Conservation (phyloP, 2,797 vertebrate species). For the Psittacula echo region DNA sequence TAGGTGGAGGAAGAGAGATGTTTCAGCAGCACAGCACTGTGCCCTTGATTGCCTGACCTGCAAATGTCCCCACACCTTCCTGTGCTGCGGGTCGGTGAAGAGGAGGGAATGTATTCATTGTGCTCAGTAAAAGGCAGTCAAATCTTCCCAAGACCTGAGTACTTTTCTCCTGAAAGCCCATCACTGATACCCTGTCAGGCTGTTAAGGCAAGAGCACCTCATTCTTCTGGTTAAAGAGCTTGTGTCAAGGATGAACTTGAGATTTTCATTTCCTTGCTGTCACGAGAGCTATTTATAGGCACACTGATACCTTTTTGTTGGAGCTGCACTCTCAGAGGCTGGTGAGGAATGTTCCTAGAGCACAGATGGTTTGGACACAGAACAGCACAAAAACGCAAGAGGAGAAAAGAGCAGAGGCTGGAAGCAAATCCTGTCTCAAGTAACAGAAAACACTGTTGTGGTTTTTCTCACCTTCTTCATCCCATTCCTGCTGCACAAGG, state of each 20-base stretch:
- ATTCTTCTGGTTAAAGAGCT: background rate
- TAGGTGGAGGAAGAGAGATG: background rate
- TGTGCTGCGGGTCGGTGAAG: rapidly evolving
- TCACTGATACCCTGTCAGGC: background rate
- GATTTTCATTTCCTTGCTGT: slow-evolving; percentile 27
- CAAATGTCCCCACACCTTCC: background rate
- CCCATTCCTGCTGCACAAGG: background rate
- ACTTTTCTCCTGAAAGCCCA: background rate
- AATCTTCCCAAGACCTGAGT: background rate
- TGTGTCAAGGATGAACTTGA: background rate
- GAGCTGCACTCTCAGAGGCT: background rate
- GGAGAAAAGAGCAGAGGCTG: background rate
- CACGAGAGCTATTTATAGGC: slow-evolving; percentile 24
- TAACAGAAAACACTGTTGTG: rapidly evolving
- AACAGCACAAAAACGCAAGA: background rate
- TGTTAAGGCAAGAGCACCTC: background rate
- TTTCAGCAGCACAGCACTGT: background rate
- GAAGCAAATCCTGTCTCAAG: background rate
- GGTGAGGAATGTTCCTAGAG: background rate
- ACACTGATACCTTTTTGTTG: background rate
- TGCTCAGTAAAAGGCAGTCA: background rate
- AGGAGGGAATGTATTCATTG: rapidly evolving
- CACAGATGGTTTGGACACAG: background rate
- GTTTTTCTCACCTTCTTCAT: background rate
- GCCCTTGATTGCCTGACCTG: background rate